These are phyloP conservation scores for Drosophila ogumai DNA, from an alignment of 1,140 invertebrate species.

Conservation along the genomic window DNA sequence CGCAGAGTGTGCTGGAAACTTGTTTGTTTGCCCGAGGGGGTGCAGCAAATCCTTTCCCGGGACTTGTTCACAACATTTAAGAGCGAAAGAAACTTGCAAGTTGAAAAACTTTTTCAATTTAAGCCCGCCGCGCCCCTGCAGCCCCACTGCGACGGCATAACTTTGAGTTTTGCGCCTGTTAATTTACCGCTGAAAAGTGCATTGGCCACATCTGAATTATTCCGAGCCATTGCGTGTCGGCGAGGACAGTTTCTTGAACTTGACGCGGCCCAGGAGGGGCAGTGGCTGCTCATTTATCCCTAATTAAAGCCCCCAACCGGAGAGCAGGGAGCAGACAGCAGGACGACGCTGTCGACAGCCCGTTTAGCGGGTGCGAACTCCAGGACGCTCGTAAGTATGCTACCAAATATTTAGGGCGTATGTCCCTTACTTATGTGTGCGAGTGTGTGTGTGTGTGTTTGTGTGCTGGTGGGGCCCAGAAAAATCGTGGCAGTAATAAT, in stretches of 20 bases:
- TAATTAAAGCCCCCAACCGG: constrained; percentile 50
- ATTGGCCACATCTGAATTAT: constrained; percentile 75
- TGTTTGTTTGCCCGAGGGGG: constrained; percentile 37
- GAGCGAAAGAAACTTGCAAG: constrained; percentile 60
- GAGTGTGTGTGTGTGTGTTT: background rate
- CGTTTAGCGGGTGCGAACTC: constrained; percentile 58
- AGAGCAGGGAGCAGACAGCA: background rate
- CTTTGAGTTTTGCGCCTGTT: constrained; percentile 52
- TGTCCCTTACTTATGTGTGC: background rate
- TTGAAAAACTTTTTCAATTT: constrained; percentile 80
- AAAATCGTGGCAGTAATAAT: constrained; percentile 70
- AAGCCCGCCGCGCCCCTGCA: constrained; percentile 39
- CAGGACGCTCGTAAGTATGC: constrained; percentile 49
- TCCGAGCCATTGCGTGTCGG: constrained; percentile 62
- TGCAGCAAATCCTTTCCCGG: constrained; percentile 63
- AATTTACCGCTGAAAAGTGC: constrained; percentile 74
- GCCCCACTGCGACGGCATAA: constrained; percentile 14
- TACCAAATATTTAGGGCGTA: constrained; percentile 63
- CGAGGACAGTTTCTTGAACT: constrained; percentile 53
- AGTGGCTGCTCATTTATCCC: constrained; percentile 37
- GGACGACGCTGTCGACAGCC: constrained; percentile 53
- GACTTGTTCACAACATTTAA: constrained; percentile 54
- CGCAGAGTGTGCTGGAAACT: constrained; percentile 19
- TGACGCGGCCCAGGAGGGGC: background rate
- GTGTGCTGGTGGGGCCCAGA: constrained; percentile 18